These are phyloP conservation scores for Cyrtorhinus lividipennis DNA, from an alignment of 1,140 invertebrate species.

Conservation along the genomic window DNA sequence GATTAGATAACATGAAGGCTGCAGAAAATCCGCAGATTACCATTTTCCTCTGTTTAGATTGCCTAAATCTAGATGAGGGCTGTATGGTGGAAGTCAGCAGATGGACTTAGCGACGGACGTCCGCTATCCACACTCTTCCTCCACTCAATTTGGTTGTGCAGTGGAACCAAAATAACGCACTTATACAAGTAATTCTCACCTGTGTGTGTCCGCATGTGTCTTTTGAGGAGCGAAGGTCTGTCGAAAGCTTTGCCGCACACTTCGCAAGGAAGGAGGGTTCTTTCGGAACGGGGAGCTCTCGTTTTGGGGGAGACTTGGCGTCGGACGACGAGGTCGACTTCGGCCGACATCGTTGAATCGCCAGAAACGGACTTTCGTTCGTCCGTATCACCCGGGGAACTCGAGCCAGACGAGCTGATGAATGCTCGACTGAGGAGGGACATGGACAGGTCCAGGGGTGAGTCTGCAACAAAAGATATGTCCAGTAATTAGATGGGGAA, in stretches of 20 bases:
- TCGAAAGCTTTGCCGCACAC: slow-evolving; percentile 85
- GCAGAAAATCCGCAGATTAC: too few species aligned
- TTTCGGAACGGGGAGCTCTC: slow-evolving; percentile 32
- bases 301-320: slow-evolving; percentile 30
- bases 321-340: slow-evolving; percentile 33
- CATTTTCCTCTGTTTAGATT: too few species aligned
- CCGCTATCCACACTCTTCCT: too few species aligned
- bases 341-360: slow-evolving; percentile 46
- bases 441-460: slow-evolving; percentile 67
- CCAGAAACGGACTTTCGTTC: slow-evolving; percentile 68
- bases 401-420: slow-evolving; percentile 25
- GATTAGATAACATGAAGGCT: too few species aligned
- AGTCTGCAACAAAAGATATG: slow-evolving; percentile 46
- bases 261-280: slow-evolving; percentile 59
- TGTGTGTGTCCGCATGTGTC: slow-evolving; percentile 77
- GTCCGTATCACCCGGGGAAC: slow-evolving; percentile 46
- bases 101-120: too few species aligned
- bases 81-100: too few species aligned
- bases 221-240: slow-evolving; percentile 66
- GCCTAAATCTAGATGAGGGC: too few species aligned
- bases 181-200: too few species aligned
- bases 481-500: too few species aligned
- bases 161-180: too few species aligned
- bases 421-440: slow-evolving; percentile 49
- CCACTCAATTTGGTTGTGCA: too few species aligned